Evolutionary conservation across 1,140 invertebrate species (phyloP), one percentile per base, ranked within the genome.

Genomic region (Aphelinus atriplicis): DNA sequence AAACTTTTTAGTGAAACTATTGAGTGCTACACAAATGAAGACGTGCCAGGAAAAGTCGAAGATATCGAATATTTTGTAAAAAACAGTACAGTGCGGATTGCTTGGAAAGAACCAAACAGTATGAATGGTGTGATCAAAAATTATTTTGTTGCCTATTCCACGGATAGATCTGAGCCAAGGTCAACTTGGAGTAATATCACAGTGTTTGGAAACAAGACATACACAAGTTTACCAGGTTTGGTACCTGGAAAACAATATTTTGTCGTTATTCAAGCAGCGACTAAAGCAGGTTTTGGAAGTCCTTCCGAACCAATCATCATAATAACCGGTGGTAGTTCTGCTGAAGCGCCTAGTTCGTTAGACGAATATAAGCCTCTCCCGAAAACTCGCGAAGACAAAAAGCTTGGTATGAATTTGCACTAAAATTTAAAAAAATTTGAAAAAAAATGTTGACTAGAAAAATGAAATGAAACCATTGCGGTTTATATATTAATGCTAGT

Each of bases 11-110:
- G 89, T 73, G 84, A 88, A 65, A 87, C 84, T 72, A 85, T 91
- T 53, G 89, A 90, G 75, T 89, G 89, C 77, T 87, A 85, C 55
- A 91, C 90, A 26, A 84, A 88, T 66, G 89, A 90, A 84, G 89
- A 89, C 83, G 84, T 90, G 79, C 90, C 90, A 72, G 84, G 87
- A 7, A 84, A 86, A 73, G 89, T 90, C 6, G 80, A 86, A 64
- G 87, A 88, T 50, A 84, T 91, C n/a, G 82, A 87, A 60, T 90
- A 88, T 85, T 87, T 87, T 70, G 78, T 86, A 45, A 76, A 85
- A 9, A 89, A 90, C 77, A 81, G 84, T 55, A 87, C 87, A 26
- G 83, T 90, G 60, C 84, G 84, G 46, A 76, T 91, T 1, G 83
- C 81, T 9, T 91, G 90, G 90, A 87, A 87, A 61, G 84, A 89